Evolutionary conservation across 1,140 invertebrate species (phyloP).

Genomic region (Cyclina sinensis): DNA sequence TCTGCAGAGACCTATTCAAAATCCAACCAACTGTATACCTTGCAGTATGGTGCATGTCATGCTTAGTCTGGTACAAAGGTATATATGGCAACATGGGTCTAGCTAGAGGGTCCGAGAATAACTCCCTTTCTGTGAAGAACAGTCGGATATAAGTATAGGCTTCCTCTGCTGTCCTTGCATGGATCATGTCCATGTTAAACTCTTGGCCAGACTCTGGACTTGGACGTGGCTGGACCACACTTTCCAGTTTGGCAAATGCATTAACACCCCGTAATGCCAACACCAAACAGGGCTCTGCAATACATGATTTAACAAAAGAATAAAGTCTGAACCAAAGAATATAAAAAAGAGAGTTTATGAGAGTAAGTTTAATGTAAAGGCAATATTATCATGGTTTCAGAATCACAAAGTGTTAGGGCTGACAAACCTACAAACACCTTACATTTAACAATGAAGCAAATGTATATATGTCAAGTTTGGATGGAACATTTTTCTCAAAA

Average conservation of each 20-base stretch:
- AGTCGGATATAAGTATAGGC: slow-evolving; percentile 78
- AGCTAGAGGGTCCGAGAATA: slow-evolving; percentile 78
- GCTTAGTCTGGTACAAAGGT: slow-evolving; percentile 69
- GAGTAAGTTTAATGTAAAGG: too few species aligned
- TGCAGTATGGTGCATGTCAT: background rate
- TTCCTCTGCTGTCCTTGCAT: slow-evolving; percentile 79
- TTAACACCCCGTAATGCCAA: slow-evolving; percentile 81
- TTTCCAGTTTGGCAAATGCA: slow-evolving; percentile 77
- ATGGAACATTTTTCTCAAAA: too few species aligned
- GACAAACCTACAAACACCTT: too few species aligned
- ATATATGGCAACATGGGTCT: slow-evolving; percentile 79
- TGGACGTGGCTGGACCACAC: slow-evolving; percentile 65
- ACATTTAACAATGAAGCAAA: too few species aligned
- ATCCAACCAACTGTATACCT: background rate
- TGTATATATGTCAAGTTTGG: too few species aligned
- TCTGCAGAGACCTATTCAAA: too few species aligned
- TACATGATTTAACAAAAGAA: too few species aligned
- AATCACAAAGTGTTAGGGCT: too few species aligned
- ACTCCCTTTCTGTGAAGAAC: slow-evolving; percentile 82
- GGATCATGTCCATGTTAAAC: slow-evolving; percentile 74
- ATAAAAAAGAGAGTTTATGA: too few species aligned
- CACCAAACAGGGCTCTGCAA: slow-evolving; percentile 82
- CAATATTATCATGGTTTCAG: too few species aligned
- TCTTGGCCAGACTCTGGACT: slow-evolving; percentile 38
- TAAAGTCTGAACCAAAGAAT: too few species aligned